Conservation (phyloP, 2,888 invertebrate genomes). For the Scaeva pyrastri region DNA sequence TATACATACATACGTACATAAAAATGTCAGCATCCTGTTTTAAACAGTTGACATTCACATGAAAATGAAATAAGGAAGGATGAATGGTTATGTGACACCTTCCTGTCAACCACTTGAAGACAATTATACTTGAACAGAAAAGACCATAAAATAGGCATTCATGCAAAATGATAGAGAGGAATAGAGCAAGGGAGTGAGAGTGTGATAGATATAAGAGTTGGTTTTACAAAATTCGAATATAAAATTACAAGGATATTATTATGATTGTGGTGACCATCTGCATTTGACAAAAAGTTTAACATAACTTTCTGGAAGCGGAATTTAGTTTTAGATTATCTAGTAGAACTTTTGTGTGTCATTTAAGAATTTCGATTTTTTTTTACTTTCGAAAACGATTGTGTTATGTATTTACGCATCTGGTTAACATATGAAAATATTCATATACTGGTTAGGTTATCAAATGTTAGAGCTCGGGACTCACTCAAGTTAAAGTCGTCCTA, state of each 20-base stretch:
- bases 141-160: slow-evolving; percentile 48
- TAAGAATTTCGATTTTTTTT: no score
- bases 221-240: neutral
- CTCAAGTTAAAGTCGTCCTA: no score
- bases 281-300: no score
- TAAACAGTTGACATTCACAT: slow-evolving; percentile 68
- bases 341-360: no score
- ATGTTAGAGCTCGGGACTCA: no score
- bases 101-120: slow-evolving; percentile 74
- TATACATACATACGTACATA: slow-evolving; percentile 50
- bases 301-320: no score
- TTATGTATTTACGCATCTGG: no score
- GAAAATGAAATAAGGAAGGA: slow-evolving; percentile 63
- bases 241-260: neutral
- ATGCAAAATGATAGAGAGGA: slow-evolving; percentile 2
- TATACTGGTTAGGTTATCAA: no score
- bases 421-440: no score
- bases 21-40: slow-evolving; percentile 71
- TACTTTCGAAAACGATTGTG: no score
- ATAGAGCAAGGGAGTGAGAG: neutral
- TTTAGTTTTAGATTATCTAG: no score
- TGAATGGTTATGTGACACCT: slow-evolving; percentile 73
- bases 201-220: neutral
- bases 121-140: slow-evolving; percentile 67
- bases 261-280: slow-evolving; percentile 4